Evolutionary conservation across 2,888 invertebrate species (phyloP).

Genomic region (Perizoma flavofasciatum): DNA sequence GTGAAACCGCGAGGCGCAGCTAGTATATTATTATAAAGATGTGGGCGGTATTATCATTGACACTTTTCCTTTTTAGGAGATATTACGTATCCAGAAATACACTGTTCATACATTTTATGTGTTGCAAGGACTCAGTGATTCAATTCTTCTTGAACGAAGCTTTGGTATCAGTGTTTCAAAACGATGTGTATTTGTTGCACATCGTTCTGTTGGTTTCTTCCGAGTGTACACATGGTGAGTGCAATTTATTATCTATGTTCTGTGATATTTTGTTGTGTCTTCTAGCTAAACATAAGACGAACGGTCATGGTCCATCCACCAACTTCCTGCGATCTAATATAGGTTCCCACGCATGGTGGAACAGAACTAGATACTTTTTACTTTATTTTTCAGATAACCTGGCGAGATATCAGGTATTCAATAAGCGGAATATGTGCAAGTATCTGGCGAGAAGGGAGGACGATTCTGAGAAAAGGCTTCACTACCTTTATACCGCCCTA

Average conservation of each 20-base stretch:
- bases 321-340: too few species aligned
- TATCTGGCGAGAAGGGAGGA: conserved; percentile 43
- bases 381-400: conserved; percentile 44
- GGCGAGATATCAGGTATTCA: conserved; percentile 49
- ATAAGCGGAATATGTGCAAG: conserved; percentile 54
- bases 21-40: too few species aligned
- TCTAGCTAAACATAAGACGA: too few species aligned
- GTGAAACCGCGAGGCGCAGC: too few species aligned
- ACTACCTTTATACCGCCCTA: conserved; percentile 55
- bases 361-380: too few species aligned
- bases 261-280: too few species aligned
- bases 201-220: conserved; percentile 81
- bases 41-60: too few species aligned
- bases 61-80: conserved; percentile 51
- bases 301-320: too few species aligned
- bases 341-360: too few species aligned
- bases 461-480: conserved; percentile 40
- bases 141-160: conserved; percentile 67
- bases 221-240: conserved; percentile 59
- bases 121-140: conserved; percentile 71
- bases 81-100: conserved; percentile 77
- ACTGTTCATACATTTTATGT: conserved; percentile 84
- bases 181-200: conserved; percentile 69
- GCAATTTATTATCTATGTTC: background rate
- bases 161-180: conserved; percentile 71